phyloP scores from a whole-genome alignment of 2,888 invertebrate species.

The Perithous albicinctus region DNA sequence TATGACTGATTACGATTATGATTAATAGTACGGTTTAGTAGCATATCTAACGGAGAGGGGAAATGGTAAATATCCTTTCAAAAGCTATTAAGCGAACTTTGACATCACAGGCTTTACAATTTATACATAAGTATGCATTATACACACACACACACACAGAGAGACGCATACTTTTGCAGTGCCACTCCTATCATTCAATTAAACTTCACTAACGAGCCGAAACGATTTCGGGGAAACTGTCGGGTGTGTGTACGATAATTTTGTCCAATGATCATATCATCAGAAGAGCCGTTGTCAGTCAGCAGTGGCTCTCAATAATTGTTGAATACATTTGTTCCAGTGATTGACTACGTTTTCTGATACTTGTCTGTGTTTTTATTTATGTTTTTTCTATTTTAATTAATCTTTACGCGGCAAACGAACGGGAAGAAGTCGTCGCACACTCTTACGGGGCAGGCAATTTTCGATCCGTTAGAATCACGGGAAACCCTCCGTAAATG shows the following conservation, averaged over 20 bases:
- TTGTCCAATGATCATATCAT: neutral
- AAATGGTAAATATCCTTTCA: neutral
- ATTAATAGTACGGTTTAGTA: too few species aligned
- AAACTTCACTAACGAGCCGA: slow-evolving; percentile 20
- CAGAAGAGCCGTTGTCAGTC: slow-evolving; percentile 2
- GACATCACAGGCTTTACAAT: neutral
- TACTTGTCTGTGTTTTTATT: neutral
- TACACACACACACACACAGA: neutral
- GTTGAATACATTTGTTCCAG: neutral
- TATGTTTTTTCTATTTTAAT: too few species aligned
- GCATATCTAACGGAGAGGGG: neutral
- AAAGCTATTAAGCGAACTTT: neutral
- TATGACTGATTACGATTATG: neutral
- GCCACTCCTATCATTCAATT: slow-evolving; percentile 31
- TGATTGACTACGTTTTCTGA: neutral
- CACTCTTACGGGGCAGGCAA: slow-evolving; percentile 38
- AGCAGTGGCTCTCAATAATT: slow-evolving; percentile 1
- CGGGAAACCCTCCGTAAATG: slow-evolving; percentile 48
- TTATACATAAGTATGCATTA: neutral
- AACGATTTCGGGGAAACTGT: slow-evolving; percentile 32
- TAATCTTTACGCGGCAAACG: neutral
- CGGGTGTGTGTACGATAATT: slow-evolving; percentile 9
- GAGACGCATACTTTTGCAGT: too few species aligned
- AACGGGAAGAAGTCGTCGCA: slow-evolving; percentile 39
- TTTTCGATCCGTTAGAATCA: slow-evolving; percentile 57